Evolutionary conservation across 30 jellyfish, hydroid and myxozoan genomes (phyloP).

Genomic region (Clytia hemisphaerica): DNA sequence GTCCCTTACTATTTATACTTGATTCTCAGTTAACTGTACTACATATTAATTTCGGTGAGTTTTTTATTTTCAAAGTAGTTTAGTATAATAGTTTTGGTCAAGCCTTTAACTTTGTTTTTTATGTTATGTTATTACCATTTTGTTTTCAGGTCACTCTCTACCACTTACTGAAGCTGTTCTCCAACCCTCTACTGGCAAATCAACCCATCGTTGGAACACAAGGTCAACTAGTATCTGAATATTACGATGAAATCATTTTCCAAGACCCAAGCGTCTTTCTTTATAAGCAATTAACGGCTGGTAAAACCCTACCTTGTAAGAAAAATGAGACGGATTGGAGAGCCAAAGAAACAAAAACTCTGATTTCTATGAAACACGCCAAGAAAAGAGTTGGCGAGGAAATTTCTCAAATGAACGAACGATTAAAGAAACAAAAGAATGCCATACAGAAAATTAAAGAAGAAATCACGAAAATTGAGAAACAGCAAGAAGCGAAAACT

Average conservation of each 20-base stretch:
- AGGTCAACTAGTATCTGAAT: constrained; percentile 88
- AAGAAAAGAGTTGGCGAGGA: constrained; percentile 88
- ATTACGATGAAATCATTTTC: constrained; percentile 85
- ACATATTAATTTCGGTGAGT: no score
- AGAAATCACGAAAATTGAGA: constrained; percentile 63
- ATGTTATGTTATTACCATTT: no score
- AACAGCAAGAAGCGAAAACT: no score
- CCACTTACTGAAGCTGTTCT: constrained; percentile 82
- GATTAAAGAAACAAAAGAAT: constrained; percentile 74
- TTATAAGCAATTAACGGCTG: constrained; percentile 56
- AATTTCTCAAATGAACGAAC: constrained; percentile 72
- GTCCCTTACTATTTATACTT: no score
- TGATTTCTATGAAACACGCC: constrained; percentile 59
- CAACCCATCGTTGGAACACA: constrained; percentile 69
- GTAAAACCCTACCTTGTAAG: constrained; percentile 32
- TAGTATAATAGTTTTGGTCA: no score
- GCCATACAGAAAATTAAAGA: constrained; percentile 90
- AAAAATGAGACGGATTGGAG: constrained; percentile 92
- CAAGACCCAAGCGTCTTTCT: constrained; percentile 88
- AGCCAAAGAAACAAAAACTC: constrained; percentile 69
- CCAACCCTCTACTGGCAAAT: constrained; percentile 81
- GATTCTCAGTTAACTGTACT: no score
- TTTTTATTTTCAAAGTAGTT: no score
- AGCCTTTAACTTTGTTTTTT: no score
- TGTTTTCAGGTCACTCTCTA: constrained; percentile 74